Base-by-base conservation (phyloP, 2,888 invertebrate genomes). In the Harmothoe impar region DNA sequence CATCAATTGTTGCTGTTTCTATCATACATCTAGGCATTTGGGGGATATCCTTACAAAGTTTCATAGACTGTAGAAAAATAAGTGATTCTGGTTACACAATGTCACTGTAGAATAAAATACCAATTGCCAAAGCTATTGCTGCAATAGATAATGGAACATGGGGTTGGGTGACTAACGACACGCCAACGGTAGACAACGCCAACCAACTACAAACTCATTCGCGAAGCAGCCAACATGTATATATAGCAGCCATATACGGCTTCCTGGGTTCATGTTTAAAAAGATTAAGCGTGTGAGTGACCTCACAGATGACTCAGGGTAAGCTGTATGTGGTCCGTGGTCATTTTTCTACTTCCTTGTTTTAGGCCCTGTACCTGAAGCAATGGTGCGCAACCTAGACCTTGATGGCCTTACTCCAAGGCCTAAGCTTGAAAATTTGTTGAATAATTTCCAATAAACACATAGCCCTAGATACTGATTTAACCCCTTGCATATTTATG, bases 41-140 rank as follows among this genome's bases (percentile, higher is more conserved):
- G 56, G 86, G 56, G 86, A 54, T 52, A 54, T 86, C 54, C 77
- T 90, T 90, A 84, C 81, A 78, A 90, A 90, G 90, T 54, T 84
- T 62, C 77, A 89, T 81, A 90, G 90, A 90, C 68, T 81, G 90
- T 90, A 90, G 90, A 90, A 90, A 90, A 90, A 90, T 90, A 90
- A 90, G 81, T 78, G 78, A 78, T 81, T 89, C 51, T 84, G 90
- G 52, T 90, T 90, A 90, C 81, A 90, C 90, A 90, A 90, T 54
- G 72, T 90, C 56, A 78, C 84, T 81, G 54, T 54, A 81, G 84
- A 62, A 33, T 84, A 84, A 84, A 78, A 78, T 72, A 89, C 35
- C 72, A 51, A 89, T 89, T 90, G 84, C 90, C 78, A 84, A 81
- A 84, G 56, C 84, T 90, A 84, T 81, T 90, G 90, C 90, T 56